These are phyloP conservation scores for Caranx melampygus DNA, from an alignment of 2,113 vertebrate genomes.

Conservation along the genomic window DNA sequence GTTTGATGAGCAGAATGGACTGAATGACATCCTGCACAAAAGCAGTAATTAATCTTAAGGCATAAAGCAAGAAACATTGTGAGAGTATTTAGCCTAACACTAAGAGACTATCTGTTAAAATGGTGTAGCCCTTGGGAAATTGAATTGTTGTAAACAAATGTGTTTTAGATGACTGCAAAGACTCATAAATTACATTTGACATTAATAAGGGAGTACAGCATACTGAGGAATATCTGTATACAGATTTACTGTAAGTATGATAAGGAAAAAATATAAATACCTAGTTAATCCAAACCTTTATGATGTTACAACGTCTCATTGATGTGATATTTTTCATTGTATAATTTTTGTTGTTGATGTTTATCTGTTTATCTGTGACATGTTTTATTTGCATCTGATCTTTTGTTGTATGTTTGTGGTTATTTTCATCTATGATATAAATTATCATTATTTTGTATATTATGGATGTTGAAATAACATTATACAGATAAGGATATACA, in stretches of 20 bases:
- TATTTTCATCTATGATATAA: too few species aligned
- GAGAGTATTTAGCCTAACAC: conserved; percentile 24
- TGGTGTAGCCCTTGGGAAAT: background rate
- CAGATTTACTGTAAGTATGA: background rate
- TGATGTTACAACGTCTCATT: background rate
- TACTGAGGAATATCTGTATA: background rate
- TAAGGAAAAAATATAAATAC: background rate
- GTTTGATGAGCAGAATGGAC: conserved; percentile 39
- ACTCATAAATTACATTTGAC: conserved; percentile 10
- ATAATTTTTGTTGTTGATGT: background rate
- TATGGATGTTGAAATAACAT: background rate
- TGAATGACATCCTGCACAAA: conserved; percentile 38
- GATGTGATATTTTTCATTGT: background rate
- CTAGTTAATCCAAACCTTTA: background rate
- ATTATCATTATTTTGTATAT: background rate
- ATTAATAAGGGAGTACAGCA: background rate
- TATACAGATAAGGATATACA: background rate
- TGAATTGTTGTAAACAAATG: conserved; percentile 28
- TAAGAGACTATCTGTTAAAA: conserved; percentile 7
- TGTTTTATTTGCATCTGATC: too few species aligned
- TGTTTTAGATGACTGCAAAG: conserved; percentile 6
- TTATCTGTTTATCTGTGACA: background rate
- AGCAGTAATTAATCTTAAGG: conserved; percentile 40
- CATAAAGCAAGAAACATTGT: conserved; percentile 29
- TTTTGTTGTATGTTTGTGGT: too few species aligned